Evolutionary conservation across 2,888 invertebrate species (phyloP).

Genomic region (Drosophila stalkeri): DNA sequence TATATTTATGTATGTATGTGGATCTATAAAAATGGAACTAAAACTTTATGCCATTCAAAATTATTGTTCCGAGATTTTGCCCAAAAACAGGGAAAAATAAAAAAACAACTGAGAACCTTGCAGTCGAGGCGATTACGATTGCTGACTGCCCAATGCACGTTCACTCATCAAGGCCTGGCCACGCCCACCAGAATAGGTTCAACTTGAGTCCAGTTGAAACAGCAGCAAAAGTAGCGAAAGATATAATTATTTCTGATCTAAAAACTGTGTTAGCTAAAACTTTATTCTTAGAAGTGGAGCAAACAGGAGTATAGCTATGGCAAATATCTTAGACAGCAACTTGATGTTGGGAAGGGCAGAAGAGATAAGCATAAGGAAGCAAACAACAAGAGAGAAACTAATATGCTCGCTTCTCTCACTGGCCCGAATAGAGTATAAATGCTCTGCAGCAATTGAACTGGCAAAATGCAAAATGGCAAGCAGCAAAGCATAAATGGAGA

Average conservation of each 20-base stretch:
- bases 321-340: too few relatives aligned
- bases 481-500: constrained; percentile 26
- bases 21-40: constrained; percentile 68
- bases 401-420: neutral
- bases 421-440: neutral
- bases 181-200: neutral
- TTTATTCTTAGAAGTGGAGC: too few relatives aligned
- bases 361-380: neutral
- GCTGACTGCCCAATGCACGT: neutral
- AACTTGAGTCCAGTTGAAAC: neutral
- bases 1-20: neutral
- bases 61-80: constrained; percentile 76
- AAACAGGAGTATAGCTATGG: too few relatives aligned
- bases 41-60: constrained; percentile 75
- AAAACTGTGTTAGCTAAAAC: too few relatives aligned
- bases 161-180: neutral
- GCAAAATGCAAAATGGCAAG: constrained; percentile 16
- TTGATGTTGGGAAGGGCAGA: too few relatives aligned
- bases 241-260: too few relatives aligned
- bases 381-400: neutral
- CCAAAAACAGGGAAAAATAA: neutral
- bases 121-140: too few relatives aligned
- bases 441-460: neutral
- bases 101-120: neutral
- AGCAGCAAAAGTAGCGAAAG: neutral